A percentile compares a stretch with the other conserved stretches of the same genome.
Conservation (phyloP, 2,888 invertebrate genomes). For the Erynnis tages region DNA sequence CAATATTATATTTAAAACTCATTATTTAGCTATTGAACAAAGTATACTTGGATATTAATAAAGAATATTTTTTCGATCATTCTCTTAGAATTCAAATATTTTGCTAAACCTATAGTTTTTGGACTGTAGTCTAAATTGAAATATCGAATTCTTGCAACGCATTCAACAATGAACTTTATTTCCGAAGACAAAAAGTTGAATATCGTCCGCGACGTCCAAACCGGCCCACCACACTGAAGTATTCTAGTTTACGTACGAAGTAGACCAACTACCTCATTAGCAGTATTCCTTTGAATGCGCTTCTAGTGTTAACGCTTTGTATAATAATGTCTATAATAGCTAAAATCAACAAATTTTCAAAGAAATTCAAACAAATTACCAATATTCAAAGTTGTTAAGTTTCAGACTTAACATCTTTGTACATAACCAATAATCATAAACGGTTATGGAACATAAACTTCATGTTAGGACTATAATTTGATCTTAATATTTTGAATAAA, state of each 20-base stretch:
- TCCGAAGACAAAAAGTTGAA: neutral
- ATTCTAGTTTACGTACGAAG: neutral
- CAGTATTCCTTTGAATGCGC: constrained; percentile 13
- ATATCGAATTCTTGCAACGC: neutral
- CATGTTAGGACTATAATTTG: too few relatives aligned
- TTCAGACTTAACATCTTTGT: too few relatives aligned
- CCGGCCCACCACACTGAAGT: constrained; percentile 11
- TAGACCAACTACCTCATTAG: constrained; percentile 15
- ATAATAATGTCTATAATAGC: neutral
- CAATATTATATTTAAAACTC: too few relatives aligned
- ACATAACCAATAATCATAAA: too few relatives aligned
- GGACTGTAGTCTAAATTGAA: neutral
- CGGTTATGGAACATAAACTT: too few relatives aligned
- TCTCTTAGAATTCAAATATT: neutral
- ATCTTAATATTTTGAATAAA: too few relatives aligned
- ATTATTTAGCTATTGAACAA: too few relatives aligned
- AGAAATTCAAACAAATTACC: too few relatives aligned
- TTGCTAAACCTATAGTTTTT: neutral
- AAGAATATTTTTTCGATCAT: too few relatives aligned
- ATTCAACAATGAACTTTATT: neutral
- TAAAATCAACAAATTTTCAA: neutral
- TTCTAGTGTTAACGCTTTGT: constrained; percentile 9
- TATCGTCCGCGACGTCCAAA: constrained; percentile 8
- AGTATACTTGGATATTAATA: too few relatives aligned
- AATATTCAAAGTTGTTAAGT: too few relatives aligned